Evolutionary conservation across 2,797 vertebrate genomes (phyloP), one percentile per base, ranked within the genome.

Genomic region (Mastacembelus armatus): DNA sequence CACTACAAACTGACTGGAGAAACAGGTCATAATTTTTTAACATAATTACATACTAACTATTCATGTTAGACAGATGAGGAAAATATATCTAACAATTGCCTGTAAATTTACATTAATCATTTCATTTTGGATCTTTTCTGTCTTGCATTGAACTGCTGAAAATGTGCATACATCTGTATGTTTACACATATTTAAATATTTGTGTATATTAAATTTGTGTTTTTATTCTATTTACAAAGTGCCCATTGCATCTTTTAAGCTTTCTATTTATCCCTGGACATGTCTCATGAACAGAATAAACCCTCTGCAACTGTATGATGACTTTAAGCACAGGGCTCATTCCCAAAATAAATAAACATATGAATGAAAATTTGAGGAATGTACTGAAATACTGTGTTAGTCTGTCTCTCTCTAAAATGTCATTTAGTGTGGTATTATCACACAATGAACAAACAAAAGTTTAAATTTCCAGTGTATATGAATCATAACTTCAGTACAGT

Each of bases 211-310:
- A 91, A 86, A 92, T 87, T 77, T 92, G 76, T 91, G 88, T 90
- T 92, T 90, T 85, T 92, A 89, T 88, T 90, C 78, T 88, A 89
- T 87, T 80, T 88, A 85, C 84, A 86, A 84, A 74, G 81, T 87
- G 94, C 94, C 93, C 91, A 93, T 95, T 95, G 93, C 95, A 95
- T 95, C 93, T 93, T 96, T 96, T 94, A 93, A 93, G 91, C 93
- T 95, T 95, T 96, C 94, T 96, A 95, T 96, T 95, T 95, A 94
- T 95, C 93, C 96, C 92, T 93, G 92, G 93, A 95, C 93, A 95
- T 95, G 92, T 95, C 95, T 95, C 93, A 94, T 94, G 93, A 95
- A 94, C 95, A 94, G 94, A 96, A 96, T 96, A 96, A 96, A 96
- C 92, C 90, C 89, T 88, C 91, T 93, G 89, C 92, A 92, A 93